Evolutionary conservation across 2,888 invertebrate genomes (phyloP).

Genomic region (Drosophila merina): DNA sequence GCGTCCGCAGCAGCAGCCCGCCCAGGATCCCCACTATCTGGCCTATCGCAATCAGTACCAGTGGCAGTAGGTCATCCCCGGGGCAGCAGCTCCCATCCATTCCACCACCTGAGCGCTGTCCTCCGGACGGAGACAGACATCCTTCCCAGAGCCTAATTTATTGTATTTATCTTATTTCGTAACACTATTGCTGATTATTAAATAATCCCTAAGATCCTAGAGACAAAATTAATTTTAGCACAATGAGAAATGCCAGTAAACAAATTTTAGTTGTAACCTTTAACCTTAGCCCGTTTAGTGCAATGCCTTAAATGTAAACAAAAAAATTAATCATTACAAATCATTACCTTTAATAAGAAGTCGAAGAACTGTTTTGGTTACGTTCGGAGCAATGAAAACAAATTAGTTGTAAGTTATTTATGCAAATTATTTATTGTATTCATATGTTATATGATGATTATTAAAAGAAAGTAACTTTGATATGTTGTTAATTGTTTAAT

Average conservation of each 20-base stretch:
- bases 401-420: conserved; percentile 69
- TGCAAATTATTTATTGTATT: conserved; percentile 64
- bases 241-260: conserved; percentile 66
- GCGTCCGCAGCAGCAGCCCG: conserved; percentile 39
- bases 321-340: conserved; percentile 35
- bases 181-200: conserved; percentile 70
- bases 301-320: conserved; percentile 51
- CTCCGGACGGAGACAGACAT: conserved; percentile 18
- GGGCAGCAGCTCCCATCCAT: background rate
- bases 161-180: conserved; percentile 53
- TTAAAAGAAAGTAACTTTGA: conserved; percentile 50
- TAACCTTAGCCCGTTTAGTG: conserved; percentile 66
- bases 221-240: conserved; percentile 70
- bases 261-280: conserved; percentile 65
- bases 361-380: conserved; percentile 25
- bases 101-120: conserved; percentile 19
- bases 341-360: conserved; percentile 23
- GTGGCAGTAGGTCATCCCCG: conserved; percentile 66
- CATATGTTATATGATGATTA: conserved; percentile 50
- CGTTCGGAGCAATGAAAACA: conserved; percentile 34
- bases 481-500: background rate
- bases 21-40: conserved; percentile 79
- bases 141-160: conserved; percentile 28
- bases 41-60: conserved; percentile 82
- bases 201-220: conserved; percentile 73